Evolutionary conservation across 2,888 invertebrate genomes (phyloP).

Genomic region (Hyles lineata): DNA sequence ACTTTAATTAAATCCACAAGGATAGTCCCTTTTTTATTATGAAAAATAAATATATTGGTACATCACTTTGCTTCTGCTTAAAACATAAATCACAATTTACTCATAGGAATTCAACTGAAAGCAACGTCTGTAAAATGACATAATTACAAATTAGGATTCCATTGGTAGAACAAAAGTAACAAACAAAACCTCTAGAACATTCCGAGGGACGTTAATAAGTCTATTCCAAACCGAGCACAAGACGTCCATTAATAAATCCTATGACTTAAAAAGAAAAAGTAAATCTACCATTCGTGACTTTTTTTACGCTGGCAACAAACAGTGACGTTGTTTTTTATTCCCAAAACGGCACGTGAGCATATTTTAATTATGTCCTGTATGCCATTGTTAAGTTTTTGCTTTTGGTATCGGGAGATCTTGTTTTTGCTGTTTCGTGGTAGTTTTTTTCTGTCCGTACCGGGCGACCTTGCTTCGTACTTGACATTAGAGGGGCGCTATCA

Average conservation of each 20-base stretch:
- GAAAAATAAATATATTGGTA: too few species aligned
- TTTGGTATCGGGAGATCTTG: conserved; percentile 15
- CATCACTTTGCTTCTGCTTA: too few species aligned
- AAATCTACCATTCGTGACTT: conserved; percentile 22
- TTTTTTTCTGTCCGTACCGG: conserved; percentile 44
- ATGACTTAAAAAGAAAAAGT: conserved; percentile 2
- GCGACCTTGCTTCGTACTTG: conserved; percentile 57
- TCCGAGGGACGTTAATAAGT: neutral
- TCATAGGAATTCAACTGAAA: too few species aligned
- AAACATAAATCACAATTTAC: too few species aligned
- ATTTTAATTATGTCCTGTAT: conserved; percentile 33
- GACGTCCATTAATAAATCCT: neutral
- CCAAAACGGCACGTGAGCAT: conserved; percentile 36
- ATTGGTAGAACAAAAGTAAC: neutral
- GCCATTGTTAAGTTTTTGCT: conserved; percentile 39
- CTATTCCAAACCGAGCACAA: neutral
- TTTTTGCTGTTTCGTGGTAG: conserved; percentile 37
- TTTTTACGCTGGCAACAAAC: conserved; percentile 16
- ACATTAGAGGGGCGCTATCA: conserved; percentile 32
- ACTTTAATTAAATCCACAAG: too few species aligned
- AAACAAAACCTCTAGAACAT: conserved; percentile 1
- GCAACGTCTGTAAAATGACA: too few species aligned
- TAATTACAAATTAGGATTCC: too few species aligned
- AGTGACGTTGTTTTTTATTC: conserved; percentile 32
- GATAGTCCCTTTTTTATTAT: too few species aligned